Conservation (phyloP, 2,888 invertebrate species). For the Sphaerophoria rueppellii region DNA sequence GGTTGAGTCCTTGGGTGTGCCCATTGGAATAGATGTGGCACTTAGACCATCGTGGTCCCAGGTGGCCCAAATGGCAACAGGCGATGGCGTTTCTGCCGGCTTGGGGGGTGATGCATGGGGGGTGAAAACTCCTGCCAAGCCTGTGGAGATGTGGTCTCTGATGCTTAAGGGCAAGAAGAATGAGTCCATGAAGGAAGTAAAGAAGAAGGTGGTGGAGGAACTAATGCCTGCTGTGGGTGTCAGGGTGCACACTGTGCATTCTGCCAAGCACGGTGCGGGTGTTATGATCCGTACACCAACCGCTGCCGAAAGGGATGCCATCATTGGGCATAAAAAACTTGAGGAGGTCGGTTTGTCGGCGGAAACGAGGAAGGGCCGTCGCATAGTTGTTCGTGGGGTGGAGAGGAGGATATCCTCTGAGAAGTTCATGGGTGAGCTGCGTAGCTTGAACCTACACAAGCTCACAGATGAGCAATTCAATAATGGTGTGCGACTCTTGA, state of each 20-base stretch:
- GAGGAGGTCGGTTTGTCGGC: background rate
- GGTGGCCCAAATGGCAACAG: background rate
- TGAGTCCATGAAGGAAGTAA: background rate
- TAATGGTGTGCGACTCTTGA: background rate
- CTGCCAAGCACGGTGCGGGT: background rate
- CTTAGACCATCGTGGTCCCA: background rate
- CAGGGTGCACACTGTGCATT: conserved; percentile 6
- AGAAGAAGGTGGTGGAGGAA: background rate
- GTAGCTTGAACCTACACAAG: background rate
- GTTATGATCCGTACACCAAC: background rate
- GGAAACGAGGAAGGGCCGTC: background rate
- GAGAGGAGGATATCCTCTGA: conserved; percentile 3
- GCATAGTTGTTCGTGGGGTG: background rate
- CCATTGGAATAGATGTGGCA: background rate
- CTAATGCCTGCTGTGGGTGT: no score
- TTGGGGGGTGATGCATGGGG: no score
- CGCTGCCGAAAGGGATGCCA: background rate
- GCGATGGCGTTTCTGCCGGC: background rate
- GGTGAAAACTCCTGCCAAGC: background rate
- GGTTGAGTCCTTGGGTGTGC: background rate
- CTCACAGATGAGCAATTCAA: background rate
- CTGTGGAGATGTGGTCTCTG: background rate
- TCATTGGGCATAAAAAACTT: background rate
- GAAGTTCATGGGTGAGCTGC: background rate
- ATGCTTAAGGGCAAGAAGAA: background rate